Evolutionary conservation across 35 echinoderm and acorn worm genomes (phyloP).

Genomic region (Acanthaster planci): DNA sequence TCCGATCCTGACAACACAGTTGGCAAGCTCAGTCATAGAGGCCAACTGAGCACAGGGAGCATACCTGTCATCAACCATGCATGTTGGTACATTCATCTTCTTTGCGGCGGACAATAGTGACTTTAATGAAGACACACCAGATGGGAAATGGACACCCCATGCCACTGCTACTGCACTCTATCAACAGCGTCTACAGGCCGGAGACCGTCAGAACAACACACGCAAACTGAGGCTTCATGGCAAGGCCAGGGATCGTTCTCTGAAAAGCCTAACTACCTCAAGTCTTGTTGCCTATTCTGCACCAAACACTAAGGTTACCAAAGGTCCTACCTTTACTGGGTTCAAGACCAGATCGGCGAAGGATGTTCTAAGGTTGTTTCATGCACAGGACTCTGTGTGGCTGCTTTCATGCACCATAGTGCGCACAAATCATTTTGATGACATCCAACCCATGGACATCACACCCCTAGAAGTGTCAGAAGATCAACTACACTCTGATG

Average conservation of each 20-base stretch:
- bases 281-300: conserved; percentile 15
- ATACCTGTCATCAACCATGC: conserved; percentile 34
- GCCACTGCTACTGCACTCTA: conserved; percentile 50
- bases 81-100: conserved; percentile 33
- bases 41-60: background rate
- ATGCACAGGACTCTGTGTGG: background rate
- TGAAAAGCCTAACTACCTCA: background rate
- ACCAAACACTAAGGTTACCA: conserved; percentile 23
- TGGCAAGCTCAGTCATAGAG: conserved; percentile 42
- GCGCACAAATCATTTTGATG: too few relatives aligned
- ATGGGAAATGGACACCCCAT: conserved; percentile 51
- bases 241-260: conserved; percentile 25
- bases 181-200: background rate
- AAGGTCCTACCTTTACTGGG: background rate
- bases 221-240: background rate
- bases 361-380: background rate
- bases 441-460: background rate
- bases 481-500: background rate
- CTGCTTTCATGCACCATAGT: background rate
- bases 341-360: conserved; percentile 7
- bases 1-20: conserved; percentile 38
- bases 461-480: background rate
- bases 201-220: background rate
- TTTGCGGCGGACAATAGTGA: conserved; percentile 58
- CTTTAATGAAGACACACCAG: conserved; percentile 51